A percentile compares a stretch with the other conserved stretches of the same genome.
Evolutionary conservation across 2,113 vertebrate species (phyloP).

Genomic region (Tychaedon coryphoeus): DNA sequence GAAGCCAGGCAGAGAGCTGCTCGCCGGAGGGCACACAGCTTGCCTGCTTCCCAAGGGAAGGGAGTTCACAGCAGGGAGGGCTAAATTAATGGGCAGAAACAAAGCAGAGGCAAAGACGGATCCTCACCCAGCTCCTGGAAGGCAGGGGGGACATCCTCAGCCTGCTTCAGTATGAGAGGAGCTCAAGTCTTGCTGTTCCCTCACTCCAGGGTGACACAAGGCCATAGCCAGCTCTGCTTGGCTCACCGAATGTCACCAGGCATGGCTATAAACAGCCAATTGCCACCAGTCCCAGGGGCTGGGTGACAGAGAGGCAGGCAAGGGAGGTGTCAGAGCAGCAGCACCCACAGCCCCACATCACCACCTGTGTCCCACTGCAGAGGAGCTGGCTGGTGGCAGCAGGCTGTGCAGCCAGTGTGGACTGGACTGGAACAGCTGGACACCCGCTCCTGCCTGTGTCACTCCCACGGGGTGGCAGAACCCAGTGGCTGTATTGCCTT

Average conservation of each 20-base stretch:
- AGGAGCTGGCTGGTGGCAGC: background rate
- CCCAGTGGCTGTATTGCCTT: background rate
- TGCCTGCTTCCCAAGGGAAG: background rate
- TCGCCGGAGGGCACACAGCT: fast-evolving
- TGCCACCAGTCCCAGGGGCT: background rate
- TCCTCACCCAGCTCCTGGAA: background rate
- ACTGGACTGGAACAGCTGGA: background rate
- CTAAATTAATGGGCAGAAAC: background rate
- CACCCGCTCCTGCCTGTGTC: background rate
- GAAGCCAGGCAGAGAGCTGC: background rate
- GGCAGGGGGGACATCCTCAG: background rate
- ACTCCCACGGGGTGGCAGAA: background rate
- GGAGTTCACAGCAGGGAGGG: background rate
- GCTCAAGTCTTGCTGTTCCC: background rate
- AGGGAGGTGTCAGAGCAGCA: background rate
- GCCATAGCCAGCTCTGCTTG: background rate
- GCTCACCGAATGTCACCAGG: background rate
- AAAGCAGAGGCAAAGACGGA: background rate
- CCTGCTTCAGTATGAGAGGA: background rate
- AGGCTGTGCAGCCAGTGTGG: background rate
- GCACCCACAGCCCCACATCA: background rate
- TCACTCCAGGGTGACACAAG: background rate
- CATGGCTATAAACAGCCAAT: background rate
- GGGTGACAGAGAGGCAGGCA: background rate
- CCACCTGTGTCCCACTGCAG: background rate